A percentile compares a stretch with the other conserved stretches of the same genome.
Evolutionary conservation across 2,888 invertebrate species (phyloP).

Genomic region (Automeris io): DNA sequence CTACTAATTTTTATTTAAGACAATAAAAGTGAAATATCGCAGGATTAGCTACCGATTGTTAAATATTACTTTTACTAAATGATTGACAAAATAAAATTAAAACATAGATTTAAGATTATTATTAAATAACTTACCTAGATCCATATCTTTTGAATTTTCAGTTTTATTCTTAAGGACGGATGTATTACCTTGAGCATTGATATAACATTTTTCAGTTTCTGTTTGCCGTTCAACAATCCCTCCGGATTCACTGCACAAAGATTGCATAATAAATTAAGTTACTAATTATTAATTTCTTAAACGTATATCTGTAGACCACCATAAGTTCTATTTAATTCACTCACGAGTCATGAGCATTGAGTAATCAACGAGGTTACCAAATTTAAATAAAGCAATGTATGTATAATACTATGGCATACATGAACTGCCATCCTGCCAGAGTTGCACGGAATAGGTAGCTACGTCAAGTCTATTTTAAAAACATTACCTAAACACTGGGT

Average conservation of each 20-base stretch:
- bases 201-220: slow-evolving; percentile 34
- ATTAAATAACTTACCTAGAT: slow-evolving; percentile 51
- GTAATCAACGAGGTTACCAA: slow-evolving; percentile 20
- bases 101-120: slow-evolving; percentile 5
- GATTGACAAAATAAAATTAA: slow-evolving; percentile 5
- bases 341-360: neutral
- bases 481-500: slow-evolving; percentile 4
- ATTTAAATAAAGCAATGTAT: slow-evolving; percentile 21
- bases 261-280: slow-evolving; percentile 28
- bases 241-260: slow-evolving; percentile 41
- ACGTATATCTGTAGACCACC: slow-evolving; percentile 8
- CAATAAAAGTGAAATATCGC: too few species aligned
- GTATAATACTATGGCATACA: slow-evolving; percentile 8
- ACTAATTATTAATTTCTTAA: too few species aligned
- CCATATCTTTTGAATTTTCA: slow-evolving; percentile 41
- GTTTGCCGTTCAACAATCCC: slow-evolving; percentile 35
- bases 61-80: neutral
- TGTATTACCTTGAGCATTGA: slow-evolving; percentile 44
- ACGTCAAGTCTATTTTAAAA: slow-evolving; percentile 53
- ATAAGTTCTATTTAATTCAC: neutral
- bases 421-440: slow-evolving; percentile 23
- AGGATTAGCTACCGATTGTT: neutral
- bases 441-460: slow-evolving; percentile 22
- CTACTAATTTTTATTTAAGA: too few species aligned
- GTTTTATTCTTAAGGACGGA: slow-evolving; percentile 61